Percentiles rank a stretch among this genome's conserved stretches.
These are phyloP conservation scores for Crocallis elinguaria DNA, from an alignment of 2,888 invertebrate genomes.

Conservation along the genomic window DNA sequence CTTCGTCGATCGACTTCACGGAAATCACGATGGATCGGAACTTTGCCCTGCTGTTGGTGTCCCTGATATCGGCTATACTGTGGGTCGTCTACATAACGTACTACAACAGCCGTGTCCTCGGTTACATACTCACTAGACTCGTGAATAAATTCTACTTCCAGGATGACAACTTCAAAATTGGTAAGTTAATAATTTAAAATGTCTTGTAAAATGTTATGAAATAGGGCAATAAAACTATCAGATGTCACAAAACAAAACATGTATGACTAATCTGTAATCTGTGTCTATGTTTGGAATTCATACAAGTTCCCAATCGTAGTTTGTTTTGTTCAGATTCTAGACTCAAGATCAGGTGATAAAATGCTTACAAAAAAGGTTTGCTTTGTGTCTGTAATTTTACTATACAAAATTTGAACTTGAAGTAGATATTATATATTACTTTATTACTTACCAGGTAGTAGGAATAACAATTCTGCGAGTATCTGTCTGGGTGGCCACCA, in stretches of 20 bases:
- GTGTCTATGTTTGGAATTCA: too few species aligned
- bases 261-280: too few species aligned
- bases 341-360: too few species aligned
- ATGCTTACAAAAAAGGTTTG: too few species aligned
- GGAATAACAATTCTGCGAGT: too few species aligned
- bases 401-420: too few species aligned
- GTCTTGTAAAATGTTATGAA: background rate
- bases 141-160: conserved; percentile 94
- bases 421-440: too few species aligned
- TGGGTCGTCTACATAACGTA: conserved; percentile 98
- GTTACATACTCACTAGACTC: conserved; percentile 94
- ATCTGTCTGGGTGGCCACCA: too few species aligned
- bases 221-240: background rate
- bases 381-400: too few species aligned
- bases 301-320: too few species aligned
- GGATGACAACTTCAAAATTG: conserved; percentile 95
- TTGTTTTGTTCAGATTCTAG: too few species aligned
- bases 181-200: conserved; percentile 72
- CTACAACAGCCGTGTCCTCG: conserved; percentile 96
- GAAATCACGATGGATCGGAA: conserved; percentile 91
- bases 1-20: conserved; percentile 84
- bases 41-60: conserved; percentile 90
- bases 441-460: too few species aligned
- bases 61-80: conserved; percentile 91
- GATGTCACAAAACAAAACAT: background rate